Conservation (phyloP, 92 coral and sea anemone genomes). For the Epizoanthus ramosus region DNA sequence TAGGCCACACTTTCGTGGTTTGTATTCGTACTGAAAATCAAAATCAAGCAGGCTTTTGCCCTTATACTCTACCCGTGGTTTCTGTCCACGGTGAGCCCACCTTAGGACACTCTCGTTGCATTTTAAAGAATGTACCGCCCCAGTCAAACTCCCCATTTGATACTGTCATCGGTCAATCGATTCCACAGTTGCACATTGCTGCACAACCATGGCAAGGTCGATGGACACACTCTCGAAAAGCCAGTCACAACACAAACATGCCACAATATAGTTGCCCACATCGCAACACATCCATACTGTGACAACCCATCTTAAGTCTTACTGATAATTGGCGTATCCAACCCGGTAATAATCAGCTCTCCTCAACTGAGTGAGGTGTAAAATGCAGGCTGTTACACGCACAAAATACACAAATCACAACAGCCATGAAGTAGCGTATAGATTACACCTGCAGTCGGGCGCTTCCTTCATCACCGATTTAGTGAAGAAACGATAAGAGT, state of each 20-base stretch:
- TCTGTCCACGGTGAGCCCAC: slow-evolving; percentile 3
- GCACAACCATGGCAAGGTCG: slow-evolving; percentile 12
- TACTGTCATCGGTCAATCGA: slow-evolving; percentile 13
- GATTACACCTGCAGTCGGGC: no score
- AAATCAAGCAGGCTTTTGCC: no score
- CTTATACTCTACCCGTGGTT: neutral
- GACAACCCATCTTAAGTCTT: slow-evolving; percentile 9
- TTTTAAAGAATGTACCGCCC: slow-evolving; percentile 4
- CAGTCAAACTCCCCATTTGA: slow-evolving; percentile 14
- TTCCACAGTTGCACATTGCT: slow-evolving; percentile 10
- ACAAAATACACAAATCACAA: slow-evolving; percentile 7
- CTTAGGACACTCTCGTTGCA: slow-evolving; percentile 6
- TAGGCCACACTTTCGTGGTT: no score
- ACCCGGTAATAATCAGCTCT: slow-evolving; percentile 10
- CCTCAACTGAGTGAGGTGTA: slow-evolving; percentile 11
- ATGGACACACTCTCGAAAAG: slow-evolving; percentile 10
- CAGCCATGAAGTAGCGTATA: no score
- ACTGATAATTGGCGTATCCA: slow-evolving; percentile 9
- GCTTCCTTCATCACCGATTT: no score
- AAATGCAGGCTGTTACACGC: slow-evolving; percentile 11
- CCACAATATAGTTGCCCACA: slow-evolving; percentile 10
- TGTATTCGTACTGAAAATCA: slow-evolving; percentile 17
- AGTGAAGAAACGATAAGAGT: no score
- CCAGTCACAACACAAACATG: slow-evolving; percentile 10
- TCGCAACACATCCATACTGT: slow-evolving; percentile 10